A percentile compares a stretch with the other conserved stretches of the same genome.
These are phyloP conservation scores for Notiomystis cincta DNA, from an alignment of 2,113 vertebrate genomes.

Conservation along the genomic window DNA sequence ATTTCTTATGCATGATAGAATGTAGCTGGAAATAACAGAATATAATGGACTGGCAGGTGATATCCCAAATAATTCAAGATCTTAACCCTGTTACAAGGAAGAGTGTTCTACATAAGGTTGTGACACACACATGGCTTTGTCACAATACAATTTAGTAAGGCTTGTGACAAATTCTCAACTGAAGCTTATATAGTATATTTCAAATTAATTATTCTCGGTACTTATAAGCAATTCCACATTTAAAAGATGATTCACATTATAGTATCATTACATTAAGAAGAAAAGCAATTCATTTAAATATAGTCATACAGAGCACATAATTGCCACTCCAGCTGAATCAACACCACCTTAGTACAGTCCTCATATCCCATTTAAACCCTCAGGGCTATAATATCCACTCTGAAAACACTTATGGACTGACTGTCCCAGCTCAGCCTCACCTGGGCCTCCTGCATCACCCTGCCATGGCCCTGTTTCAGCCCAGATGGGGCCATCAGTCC, in stretches of 20 bases:
- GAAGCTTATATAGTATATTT: not conserved
- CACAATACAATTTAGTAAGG: not conserved
- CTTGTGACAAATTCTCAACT: not conserved
- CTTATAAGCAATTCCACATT: not conserved
- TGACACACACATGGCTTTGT: not conserved
- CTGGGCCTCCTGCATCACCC: fast-evolving
- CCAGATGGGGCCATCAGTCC: not conserved
- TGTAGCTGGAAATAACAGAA: not conserved
- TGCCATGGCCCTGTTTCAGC: not conserved
- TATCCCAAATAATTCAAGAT: not conserved
- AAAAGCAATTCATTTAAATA: not conserved
- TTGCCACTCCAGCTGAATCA: not conserved
- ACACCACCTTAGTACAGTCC: not conserved
- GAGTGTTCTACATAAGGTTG: not conserved
- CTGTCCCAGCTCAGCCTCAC: not conserved
- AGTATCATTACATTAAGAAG: not conserved
- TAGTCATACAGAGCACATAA: not conserved
- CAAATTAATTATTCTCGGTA: not conserved
- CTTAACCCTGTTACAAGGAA: not conserved
- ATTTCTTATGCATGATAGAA: not conserved
- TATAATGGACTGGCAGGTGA: not conserved
- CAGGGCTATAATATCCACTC: fast-evolving
- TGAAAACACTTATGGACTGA: not conserved
- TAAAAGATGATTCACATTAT: not conserved
- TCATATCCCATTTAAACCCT: not conserved